phyloP scores from a whole-genome alignment of 2,888 invertebrate species.

The Netelia fuscicornis region DNA sequence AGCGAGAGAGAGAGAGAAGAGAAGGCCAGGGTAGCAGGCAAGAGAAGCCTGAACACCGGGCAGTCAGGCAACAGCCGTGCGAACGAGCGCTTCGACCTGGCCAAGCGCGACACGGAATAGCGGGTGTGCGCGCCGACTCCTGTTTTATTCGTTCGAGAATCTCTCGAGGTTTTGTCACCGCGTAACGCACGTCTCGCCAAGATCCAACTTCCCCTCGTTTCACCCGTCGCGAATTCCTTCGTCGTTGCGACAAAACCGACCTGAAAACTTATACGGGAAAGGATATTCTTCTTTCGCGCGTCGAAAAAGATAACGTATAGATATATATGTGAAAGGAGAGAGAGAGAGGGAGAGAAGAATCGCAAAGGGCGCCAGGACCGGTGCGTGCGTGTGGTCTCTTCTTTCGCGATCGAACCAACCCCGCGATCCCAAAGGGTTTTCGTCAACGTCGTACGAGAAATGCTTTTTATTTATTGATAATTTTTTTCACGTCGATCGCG shows the following conservation, averaged over 20 bases:
- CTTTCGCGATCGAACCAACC: constrained; percentile 25
- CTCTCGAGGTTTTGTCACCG: background rate
- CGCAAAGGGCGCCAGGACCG: background rate
- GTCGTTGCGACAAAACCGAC: constrained; percentile 7
- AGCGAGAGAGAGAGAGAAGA: background rate
- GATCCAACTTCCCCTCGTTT: constrained; percentile 9
- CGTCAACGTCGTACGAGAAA: constrained; percentile 17
- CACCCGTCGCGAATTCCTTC: constrained; percentile 8
- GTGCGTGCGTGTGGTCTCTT: constrained; percentile 60
- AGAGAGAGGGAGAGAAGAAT: background rate
- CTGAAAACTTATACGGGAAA: background rate
- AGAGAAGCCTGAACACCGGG: constrained; percentile 75
- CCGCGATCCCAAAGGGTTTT: constrained; percentile 48
- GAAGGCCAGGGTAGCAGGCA: constrained; percentile 56
- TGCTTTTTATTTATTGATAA: background rate
- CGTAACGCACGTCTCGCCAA: background rate
- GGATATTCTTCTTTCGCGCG: constrained; percentile 7
- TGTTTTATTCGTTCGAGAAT: background rate
- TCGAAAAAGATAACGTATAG: background rate
- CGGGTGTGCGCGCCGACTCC: constrained; percentile 6
- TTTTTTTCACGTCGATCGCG: background rate
- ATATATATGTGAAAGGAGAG: constrained; percentile 1
- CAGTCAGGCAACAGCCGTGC: constrained; percentile 69
- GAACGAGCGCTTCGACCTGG: constrained; percentile 59
- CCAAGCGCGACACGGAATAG: constrained; percentile 15